phyloP scores from a whole-genome alignment of 2,113 vertebrate genomes.

The Mohoua ochrocephala region DNA sequence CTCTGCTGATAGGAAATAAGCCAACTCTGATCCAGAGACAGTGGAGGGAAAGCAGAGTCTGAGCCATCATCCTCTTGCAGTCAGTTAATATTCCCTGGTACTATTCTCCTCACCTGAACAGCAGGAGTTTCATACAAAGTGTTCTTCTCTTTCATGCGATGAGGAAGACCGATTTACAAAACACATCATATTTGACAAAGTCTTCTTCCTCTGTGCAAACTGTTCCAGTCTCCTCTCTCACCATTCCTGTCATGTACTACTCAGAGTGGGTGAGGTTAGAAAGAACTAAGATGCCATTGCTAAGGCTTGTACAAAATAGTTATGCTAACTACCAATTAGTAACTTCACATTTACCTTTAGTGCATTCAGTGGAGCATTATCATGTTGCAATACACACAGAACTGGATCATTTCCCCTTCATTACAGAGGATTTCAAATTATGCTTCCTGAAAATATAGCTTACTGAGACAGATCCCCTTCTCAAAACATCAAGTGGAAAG shows the following conservation, averaged over 20 bases:
- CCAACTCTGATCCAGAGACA: not conserved
- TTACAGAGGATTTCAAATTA: not conserved
- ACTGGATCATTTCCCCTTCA: not conserved
- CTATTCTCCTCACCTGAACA: not conserved
- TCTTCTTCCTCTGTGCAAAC: not conserved
- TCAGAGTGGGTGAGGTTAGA: not conserved
- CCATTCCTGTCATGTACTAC: not conserved
- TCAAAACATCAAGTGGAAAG: not conserved
- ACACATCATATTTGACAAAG: not conserved
- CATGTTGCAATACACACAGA: not conserved
- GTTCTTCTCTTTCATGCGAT: not conserved
- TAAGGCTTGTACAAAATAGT: not conserved
- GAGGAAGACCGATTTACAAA: not conserved
- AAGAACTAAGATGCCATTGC: not conserved
- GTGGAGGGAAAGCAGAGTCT: not conserved
- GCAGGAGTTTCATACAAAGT: not conserved
- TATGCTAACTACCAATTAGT: not conserved
- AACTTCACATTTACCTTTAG: not conserved
- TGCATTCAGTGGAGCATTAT: not conserved
- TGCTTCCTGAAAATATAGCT: not conserved
- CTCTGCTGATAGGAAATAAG: not conserved
- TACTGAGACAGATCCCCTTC: not conserved
- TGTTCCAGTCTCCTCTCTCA: not conserved
- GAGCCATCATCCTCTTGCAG: not conserved
- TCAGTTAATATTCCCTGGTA: not conserved